These are phyloP conservation scores for Odontamblyopus lacepedii DNA, from an alignment of 2,797 vertebrate genomes.

Conservation along the genomic window DNA sequence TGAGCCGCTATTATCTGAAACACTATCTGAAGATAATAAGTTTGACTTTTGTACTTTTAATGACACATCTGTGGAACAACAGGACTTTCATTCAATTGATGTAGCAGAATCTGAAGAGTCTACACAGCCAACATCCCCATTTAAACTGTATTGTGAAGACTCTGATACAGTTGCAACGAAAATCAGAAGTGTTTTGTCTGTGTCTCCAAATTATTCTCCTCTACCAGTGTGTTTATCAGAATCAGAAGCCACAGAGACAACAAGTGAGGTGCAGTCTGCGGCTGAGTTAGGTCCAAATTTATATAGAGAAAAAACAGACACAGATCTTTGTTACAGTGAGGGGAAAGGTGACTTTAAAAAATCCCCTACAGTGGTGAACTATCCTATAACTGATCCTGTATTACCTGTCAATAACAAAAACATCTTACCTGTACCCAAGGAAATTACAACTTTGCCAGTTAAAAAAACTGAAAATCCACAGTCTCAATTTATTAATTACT, in stretches of 20 bases:
- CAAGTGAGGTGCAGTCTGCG: constrained; percentile 23
- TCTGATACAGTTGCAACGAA: constrained; percentile 22
- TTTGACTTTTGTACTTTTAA: constrained; percentile 17
- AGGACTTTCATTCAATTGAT: constrained; percentile 10
- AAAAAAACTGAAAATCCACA: constrained; percentile 34
- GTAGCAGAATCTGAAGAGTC: constrained; percentile 24
- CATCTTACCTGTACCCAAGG: constrained; percentile 28
- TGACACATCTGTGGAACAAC: constrained; percentile 32
- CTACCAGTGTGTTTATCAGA: constrained; percentile 27
- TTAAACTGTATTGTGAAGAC: constrained; percentile 25
- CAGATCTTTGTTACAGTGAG: constrained; percentile 4
- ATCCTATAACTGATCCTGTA: constrained; percentile 32
- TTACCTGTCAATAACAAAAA: constrained; percentile 22
- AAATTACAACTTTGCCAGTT: constrained; percentile 27
- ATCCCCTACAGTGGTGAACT: constrained; percentile 22
- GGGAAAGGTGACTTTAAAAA: constrained; percentile 26
- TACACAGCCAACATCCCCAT: constrained; percentile 29
- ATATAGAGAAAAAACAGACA: constrained; percentile 27
- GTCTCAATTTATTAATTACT: constrained; percentile 22
- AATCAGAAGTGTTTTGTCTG: constrained; percentile 36
- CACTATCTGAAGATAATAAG: constrained; percentile 27
- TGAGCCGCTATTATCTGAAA: constrained; percentile 30
- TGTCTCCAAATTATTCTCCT: constrained; percentile 20
- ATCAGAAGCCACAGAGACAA: constrained; percentile 27
- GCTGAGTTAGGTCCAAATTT: constrained; percentile 16